phyloP scores from a whole-genome alignment of 2,797 vertebrate genomes.

The Masticophis lateralis region DNA sequence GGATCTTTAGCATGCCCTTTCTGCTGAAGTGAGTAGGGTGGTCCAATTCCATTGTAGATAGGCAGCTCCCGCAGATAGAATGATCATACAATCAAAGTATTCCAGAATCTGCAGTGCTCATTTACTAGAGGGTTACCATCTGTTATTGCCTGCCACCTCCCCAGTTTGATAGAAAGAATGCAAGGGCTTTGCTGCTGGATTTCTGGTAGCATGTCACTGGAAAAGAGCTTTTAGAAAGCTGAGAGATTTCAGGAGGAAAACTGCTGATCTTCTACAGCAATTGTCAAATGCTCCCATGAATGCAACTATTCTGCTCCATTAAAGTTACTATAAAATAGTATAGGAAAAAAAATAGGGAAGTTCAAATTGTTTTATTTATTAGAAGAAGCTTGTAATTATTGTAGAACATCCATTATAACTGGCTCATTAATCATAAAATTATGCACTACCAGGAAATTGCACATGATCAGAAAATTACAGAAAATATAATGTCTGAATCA shows the following conservation, averaged over 20 bases:
- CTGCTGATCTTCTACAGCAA: background rate
- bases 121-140: background rate
- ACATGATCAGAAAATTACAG: conserved; percentile 5
- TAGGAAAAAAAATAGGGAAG: background rate
- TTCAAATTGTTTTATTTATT: background rate
- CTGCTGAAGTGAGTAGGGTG: background rate
- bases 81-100: background rate
- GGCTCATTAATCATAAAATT: background rate
- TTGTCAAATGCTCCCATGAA: background rate
- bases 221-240: background rate
- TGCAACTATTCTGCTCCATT: background rate
- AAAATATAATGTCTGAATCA: background rate
- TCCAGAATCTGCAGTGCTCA: background rate
- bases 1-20: background rate
- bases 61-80: background rate
- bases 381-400: background rate
- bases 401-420: conserved; percentile 5
- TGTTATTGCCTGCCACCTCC: background rate
- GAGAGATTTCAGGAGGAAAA: background rate
- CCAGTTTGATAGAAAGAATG: background rate
- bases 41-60: background rate
- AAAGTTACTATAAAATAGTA: background rate
- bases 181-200: background rate
- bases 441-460: conserved; percentile 16
- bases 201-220: background rate